Base-by-base conservation (phyloP, 2,113 vertebrate species). In the Vulpes vulpes region DNA sequence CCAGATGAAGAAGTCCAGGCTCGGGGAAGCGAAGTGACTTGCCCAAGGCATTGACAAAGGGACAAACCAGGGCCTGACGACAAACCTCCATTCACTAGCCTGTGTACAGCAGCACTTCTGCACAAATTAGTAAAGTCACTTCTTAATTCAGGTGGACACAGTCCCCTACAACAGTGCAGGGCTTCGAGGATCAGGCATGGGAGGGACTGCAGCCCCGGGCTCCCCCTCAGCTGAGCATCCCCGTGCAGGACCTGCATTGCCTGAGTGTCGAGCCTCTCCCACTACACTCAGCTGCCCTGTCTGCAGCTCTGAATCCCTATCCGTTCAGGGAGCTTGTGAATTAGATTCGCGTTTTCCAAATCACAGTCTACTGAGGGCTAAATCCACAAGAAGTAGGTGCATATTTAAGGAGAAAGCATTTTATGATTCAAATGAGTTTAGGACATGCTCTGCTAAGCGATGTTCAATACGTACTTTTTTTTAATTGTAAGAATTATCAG, bases 401-500 rank as follows among this genome's bases (percentile, higher is more conserved):
- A 32, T 32, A 51, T 32, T 49, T 20, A 85, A 95, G 94, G 25
- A n/a, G 30, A 80, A 86, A 93, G n/a, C 51, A 11, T 73, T 69
- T 78, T 91, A 4, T 5, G 11, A 93, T 74, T 85, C 49, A 91
- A 83, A 93, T 30, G 30, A 30, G 11, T 76, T 88, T 83, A 93
- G 38, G 43, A 84, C 43, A 51, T 60, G 59, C 8, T 89, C 69
- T 80, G 16, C 62, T 89, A 74, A 89, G 62, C 11, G 81, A 93
- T 25, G 32, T 69, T 83, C 86, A 84, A 87, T 69, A n/a, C 32
- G 15, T 16, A 69, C 20, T 27, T 88, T 86, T 86, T 91, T 88
- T 81, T 76, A 89, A 95, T 8, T 32, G 59, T 25, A 78, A 91
- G 57, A 53, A 49, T 60, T 93, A 91, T 83, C n/a, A 78, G 57